Conservation (phyloP, 2,113 vertebrate species). For the Alectura lathami region DNA sequence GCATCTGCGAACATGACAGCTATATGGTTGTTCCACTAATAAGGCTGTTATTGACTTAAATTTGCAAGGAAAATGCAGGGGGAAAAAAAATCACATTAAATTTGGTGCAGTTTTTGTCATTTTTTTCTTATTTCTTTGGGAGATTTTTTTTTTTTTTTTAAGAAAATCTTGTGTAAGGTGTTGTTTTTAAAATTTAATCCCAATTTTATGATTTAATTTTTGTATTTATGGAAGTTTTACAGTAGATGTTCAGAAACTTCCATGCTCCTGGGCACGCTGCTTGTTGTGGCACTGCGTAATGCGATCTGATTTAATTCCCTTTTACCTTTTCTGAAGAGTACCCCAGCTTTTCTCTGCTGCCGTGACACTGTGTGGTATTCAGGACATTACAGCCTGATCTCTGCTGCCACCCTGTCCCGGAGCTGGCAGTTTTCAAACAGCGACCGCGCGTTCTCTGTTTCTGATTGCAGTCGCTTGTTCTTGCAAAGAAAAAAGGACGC, state of each 20-base stretch:
- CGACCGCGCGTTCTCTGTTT: not conserved
- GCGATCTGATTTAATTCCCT: not conserved
- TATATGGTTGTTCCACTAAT: too few relatives aligned
- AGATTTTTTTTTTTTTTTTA: too few relatives aligned
- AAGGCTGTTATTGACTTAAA: too few relatives aligned
- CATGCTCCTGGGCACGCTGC: not conserved
- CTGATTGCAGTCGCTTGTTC: not conserved
- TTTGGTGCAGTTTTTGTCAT: too few relatives aligned
- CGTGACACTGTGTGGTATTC: not conserved
- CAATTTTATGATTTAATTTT: not conserved
- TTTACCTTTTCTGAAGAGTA: not conserved
- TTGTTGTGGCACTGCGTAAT: not conserved
- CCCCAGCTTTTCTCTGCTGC: not conserved
- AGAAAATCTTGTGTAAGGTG: not conserved
- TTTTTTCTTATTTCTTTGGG: too few relatives aligned
- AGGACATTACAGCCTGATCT: not conserved
- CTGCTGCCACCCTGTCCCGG: not conserved
- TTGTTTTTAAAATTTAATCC: not conserved
- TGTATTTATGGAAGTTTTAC: not conserved
- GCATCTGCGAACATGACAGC: too few relatives aligned
- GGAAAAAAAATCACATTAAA: too few relatives aligned
- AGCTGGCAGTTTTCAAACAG: not conserved
- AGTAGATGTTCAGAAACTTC: not conserved
- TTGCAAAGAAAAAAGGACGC: not conserved
- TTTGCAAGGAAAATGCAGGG: too few relatives aligned